Base-by-base conservation (phyloP, 2,797 vertebrate genomes). In the Saxicola maurus region DNA sequence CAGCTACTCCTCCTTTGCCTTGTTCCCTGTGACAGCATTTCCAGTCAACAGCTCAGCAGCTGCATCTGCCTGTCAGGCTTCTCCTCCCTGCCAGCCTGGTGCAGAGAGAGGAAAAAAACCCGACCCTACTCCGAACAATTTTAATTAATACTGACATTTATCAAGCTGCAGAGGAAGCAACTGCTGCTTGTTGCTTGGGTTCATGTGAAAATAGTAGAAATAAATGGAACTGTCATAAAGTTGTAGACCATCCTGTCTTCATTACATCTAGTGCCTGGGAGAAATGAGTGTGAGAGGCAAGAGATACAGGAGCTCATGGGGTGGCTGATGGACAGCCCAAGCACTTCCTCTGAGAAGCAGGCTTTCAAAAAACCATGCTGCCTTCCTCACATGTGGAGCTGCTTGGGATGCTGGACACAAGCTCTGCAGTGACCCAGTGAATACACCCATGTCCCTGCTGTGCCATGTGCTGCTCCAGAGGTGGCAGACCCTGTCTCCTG, bases 71-170 rank as follows among this genome's bases (percentile, higher is more conserved):
- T 0, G 3, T 95, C 95, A 95, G 87, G 69, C 42, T 89, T 89
- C 91, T 93, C 42, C 52, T 94, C 80, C 79, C 72, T 95, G 81
- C 94, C 82, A 84, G 59, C 65, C 79, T 69, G 65, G 86, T 68
- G 66, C 81, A 68, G 78, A 86, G 78, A 89, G 51, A 80, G 53
- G 37, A 61, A 82, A 88, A 79, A 87, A 91, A 56, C 13, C 16
- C 7, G 0, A 87, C 46, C 66, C 69, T 60, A 9, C 80, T 67
- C 49, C 0, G 6, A 95, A 89, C 87, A 62, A 69, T 90, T 95
- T 95, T 96, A 96, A 97, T 97, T 96, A 96, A 96, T 95, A 86
- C 89, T 91, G 93, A 96, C 94, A 92, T 96, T 94, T 93, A 94
- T 93, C 92, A 93, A 96, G 87, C 89, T 77, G 75, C 80, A 93